A percentile compares a stretch with the other conserved stretches of the same genome.
These are phyloP conservation scores for Geopemphigus sp. DNA, from an alignment of 1,140 invertebrate species.

Conservation along the genomic window DNA sequence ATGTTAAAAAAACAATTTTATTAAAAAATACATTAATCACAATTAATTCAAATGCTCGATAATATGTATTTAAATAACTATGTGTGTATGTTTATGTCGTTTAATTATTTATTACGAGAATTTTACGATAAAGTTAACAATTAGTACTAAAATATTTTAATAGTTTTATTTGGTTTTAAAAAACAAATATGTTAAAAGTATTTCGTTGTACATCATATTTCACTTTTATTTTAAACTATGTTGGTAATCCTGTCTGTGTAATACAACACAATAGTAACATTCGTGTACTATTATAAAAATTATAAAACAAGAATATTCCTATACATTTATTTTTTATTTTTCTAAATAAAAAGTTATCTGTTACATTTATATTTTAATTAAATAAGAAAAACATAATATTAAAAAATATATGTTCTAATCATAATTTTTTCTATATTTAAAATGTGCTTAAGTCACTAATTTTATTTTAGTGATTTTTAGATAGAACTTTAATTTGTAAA, in stretches of 20 bases:
- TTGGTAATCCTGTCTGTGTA: slow-evolving; percentile 13
- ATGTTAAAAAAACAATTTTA: too few relatives aligned
- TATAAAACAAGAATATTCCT: background rate
- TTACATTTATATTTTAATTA: background rate
- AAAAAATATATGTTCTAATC: too few relatives aligned
- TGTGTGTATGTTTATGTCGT: background rate
- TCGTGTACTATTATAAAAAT: too few relatives aligned
- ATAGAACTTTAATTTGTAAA: background rate
- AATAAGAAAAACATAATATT: background rate
- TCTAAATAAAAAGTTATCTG: background rate
- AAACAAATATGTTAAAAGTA: background rate
- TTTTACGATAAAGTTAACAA: too few relatives aligned
- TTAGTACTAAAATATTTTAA: too few relatives aligned
- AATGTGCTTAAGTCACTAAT: background rate
- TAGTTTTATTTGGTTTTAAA: background rate
- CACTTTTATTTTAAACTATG: background rate
- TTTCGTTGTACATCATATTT: background rate
- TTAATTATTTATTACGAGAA: too few relatives aligned
- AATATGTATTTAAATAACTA: too few relatives aligned
- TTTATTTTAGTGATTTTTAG: background rate
- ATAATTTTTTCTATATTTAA: background rate
- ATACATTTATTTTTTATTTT: too few relatives aligned
- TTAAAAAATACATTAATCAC: too few relatives aligned
- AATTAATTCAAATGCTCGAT: too few relatives aligned
- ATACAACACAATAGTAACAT: background rate